These are phyloP conservation scores for Nothoprocta pentlandii DNA, from an alignment of 2,113 vertebrate species.

Conservation along the genomic window DNA sequence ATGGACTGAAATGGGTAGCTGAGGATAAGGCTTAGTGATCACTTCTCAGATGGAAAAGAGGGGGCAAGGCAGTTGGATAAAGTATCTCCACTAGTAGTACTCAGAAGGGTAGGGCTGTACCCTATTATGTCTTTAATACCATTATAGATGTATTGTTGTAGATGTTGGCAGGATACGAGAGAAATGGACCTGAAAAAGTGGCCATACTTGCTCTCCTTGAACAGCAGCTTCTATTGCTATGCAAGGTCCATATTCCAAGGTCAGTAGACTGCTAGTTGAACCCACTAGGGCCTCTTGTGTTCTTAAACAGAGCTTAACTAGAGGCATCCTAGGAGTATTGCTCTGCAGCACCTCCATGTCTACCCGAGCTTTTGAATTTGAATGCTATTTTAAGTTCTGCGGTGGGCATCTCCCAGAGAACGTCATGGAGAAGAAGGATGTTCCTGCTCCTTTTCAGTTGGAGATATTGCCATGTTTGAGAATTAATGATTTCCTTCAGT, in stretches of 20 bases:
- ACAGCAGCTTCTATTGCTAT: neutral
- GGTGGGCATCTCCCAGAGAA: accelerated
- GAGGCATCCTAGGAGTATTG: neutral
- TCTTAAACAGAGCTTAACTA: neutral
- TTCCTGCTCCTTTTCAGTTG: neutral
- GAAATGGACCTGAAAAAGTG: neutral
- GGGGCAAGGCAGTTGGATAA: neutral
- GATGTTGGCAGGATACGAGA: neutral
- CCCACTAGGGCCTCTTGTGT: neutral
- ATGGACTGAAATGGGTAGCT: neutral
- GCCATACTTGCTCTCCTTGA: neutral
- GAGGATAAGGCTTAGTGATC: neutral
- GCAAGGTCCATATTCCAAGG: too few species aligned
- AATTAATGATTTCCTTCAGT: neutral
- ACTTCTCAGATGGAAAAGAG: neutral
- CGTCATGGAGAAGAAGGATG: neutral
- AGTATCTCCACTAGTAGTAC: neutral
- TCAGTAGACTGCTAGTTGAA: neutral
- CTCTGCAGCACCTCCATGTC: neutral
- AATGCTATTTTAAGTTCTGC: neutral
- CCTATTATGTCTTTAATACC: neutral
- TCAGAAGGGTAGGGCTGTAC: neutral
- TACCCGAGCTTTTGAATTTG: neutral
- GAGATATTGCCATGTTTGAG: neutral
- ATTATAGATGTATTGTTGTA: neutral